phyloP scores from a whole-genome alignment of 2,113 vertebrate species.

The Psettodes erumei region DNA sequence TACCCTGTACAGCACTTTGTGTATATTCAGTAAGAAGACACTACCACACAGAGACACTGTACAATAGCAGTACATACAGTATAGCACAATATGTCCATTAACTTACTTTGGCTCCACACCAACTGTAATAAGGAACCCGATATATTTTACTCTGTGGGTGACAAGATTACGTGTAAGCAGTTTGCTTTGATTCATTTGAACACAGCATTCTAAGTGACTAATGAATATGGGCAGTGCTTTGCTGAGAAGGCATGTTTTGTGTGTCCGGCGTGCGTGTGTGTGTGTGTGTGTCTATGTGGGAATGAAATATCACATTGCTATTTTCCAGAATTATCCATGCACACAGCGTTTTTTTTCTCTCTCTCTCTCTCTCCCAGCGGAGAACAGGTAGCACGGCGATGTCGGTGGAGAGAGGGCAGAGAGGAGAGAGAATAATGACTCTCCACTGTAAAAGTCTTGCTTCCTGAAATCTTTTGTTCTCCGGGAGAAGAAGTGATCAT shows the following conservation, averaged over 20 bases:
- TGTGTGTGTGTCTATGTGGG: slow-evolving; percentile 17
- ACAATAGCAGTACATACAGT: not conserved
- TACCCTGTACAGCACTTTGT: not conserved
- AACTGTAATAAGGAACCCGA: slow-evolving; percentile 29
- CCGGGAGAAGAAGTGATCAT: slow-evolving; percentile 10
- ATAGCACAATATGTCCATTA: slow-evolving; percentile 20
- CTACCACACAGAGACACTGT: not conserved
- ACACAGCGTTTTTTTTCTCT: slow-evolving; percentile 42
- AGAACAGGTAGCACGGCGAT: slow-evolving; percentile 56
- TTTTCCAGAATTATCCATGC: slow-evolving; percentile 64
- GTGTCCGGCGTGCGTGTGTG: slow-evolving; percentile 28
- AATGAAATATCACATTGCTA: slow-evolving; percentile 75
- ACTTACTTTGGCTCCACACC: slow-evolving; percentile 38
- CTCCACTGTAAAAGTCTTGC: slow-evolving; percentile 32
- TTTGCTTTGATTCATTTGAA: slow-evolving; percentile 77
- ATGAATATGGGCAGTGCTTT: slow-evolving; percentile 68
- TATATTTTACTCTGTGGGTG: slow-evolving; percentile 63
- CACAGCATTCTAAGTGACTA: slow-evolving; percentile 64
- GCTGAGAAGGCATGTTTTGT: slow-evolving; percentile 69
- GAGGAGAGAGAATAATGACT: slow-evolving; percentile 59
- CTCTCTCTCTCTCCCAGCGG: slow-evolving; percentile 31
- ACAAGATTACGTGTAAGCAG: slow-evolving; percentile 75
- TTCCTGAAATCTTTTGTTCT: slow-evolving; percentile 58
- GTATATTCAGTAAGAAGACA: not conserved
- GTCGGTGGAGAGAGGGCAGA: slow-evolving; percentile 41